Percentiles rank a stretch among this genome's conserved stretches.
These are phyloP conservation scores for Turritopsis dohrnii DNA, from an alignment of 30 jellyfish, hydroid and myxozoan genomes.

Conservation along the genomic window DNA sequence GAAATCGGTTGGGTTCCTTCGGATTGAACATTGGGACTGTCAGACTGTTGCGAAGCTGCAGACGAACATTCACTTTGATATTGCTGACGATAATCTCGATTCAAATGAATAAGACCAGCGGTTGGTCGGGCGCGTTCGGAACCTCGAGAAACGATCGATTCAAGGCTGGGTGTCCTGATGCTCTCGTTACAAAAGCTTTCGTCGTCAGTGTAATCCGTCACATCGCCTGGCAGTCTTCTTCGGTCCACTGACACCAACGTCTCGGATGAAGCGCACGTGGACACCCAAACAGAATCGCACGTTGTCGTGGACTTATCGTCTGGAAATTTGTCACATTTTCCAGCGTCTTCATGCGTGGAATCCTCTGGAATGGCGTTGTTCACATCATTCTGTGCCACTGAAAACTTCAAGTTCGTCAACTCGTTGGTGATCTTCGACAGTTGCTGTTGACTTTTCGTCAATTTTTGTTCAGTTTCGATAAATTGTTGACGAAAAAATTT, in stretches of 20 bases:
- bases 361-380: not conserved
- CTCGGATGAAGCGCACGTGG: constrained; percentile 2
- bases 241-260: constrained; percentile 1
- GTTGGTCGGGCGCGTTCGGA: not conserved
- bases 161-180: constrained; percentile 1
- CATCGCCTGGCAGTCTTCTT: constrained; percentile 2
- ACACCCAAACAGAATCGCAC: constrained; percentile 10
- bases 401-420: constrained; percentile 10
- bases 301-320: not conserved
- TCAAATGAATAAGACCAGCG: constrained; percentile 14
- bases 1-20: constrained; percentile 4
- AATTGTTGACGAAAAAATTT: constrained; percentile 29
- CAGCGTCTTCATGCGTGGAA: not conserved
- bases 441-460: constrained; percentile 16
- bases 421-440: constrained; percentile 7
- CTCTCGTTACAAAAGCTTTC: not conserved
- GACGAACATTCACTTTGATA: not conserved
- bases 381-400: not conserved
- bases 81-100: not conserved
- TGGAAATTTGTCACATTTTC: not conserved
- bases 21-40: not conserved
- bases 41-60: not conserved
- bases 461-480: constrained; percentile 27
- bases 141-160: not conserved
- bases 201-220: constrained; percentile 21